Conservation (phyloP, 2,888 invertebrate species). For the Hartigia nigra region DNA sequence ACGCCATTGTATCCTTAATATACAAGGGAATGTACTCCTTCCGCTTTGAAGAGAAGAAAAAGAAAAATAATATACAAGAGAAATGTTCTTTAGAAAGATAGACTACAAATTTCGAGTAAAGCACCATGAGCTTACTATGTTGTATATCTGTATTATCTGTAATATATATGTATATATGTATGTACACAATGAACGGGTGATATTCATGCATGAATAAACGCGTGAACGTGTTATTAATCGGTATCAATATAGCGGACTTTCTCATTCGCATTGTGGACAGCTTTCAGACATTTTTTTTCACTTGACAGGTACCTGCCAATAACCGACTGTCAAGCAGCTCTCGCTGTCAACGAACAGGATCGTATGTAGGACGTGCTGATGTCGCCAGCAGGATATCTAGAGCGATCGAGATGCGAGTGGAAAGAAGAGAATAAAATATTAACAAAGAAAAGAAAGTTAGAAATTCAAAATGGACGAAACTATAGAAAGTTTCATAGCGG, state of each 20-base stretch:
- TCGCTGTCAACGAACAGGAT: background rate
- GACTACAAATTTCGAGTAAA: background rate
- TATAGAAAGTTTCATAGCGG: background rate
- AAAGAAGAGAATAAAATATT: background rate
- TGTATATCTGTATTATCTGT: too few relatives aligned
- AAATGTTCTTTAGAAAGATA: background rate
- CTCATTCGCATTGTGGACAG: background rate
- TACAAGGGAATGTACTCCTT: slow-evolving; percentile 11
- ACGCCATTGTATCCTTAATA: slow-evolving; percentile 21
- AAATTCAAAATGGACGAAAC: background rate
- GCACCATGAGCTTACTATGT: background rate
- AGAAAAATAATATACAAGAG: background rate
- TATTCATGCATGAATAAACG: background rate
- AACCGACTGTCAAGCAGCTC: background rate
- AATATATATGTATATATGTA: background rate
- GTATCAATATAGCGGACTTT: background rate
- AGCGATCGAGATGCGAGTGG: background rate
- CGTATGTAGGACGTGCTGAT: background rate
- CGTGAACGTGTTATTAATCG: background rate
- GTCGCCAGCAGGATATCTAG: background rate
- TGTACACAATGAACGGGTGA: background rate
- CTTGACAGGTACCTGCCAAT: slow-evolving; percentile 8
- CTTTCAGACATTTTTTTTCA: background rate
- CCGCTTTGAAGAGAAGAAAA: background rate
- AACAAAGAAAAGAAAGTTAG: background rate